phyloP scores from a whole-genome alignment of 2,888 invertebrate genomes.

The Monochamus alternatus region DNA sequence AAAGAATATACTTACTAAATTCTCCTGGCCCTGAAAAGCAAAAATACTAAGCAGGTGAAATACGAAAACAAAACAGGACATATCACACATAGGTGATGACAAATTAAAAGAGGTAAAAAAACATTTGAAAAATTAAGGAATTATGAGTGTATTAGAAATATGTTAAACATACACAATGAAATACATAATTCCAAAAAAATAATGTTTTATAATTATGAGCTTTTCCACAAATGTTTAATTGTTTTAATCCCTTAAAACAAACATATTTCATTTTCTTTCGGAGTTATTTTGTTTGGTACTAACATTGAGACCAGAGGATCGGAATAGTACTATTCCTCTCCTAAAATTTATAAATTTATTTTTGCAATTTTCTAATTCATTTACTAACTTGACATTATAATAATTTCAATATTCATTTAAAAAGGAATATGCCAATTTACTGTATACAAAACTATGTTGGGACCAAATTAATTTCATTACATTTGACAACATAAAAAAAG shows the following conservation, averaged over 20 bases:
- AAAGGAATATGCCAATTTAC: no score
- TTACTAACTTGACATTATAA: no score
- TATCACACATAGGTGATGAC: constrained; percentile 51
- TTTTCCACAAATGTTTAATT: constrained; percentile 51
- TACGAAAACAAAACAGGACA: constrained; percentile 60
- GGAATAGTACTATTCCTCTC: no score
- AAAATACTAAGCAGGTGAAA: constrained; percentile 66
- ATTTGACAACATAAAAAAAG: no score
- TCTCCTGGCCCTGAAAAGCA: constrained; percentile 78
- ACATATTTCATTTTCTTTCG: neutral
- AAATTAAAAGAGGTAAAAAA: constrained; percentile 43
- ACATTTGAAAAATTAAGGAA: constrained; percentile 35
- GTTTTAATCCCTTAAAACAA: no score
- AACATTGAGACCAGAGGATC: no score
- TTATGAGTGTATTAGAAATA: constrained; percentile 40
- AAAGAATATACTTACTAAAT: constrained; percentile 76
- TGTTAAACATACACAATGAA: constrained; percentile 48
- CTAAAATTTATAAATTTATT: neutral
- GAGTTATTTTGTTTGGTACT: neutral
- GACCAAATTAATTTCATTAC: no score
- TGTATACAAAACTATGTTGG: no score
- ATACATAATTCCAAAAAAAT: constrained; percentile 48
- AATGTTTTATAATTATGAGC: constrained; percentile 56
- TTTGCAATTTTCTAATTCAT: neutral
- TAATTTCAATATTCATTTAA: no score